Conservation (phyloP, 2,113 vertebrate species). For the Panurus biarmicus region DNA sequence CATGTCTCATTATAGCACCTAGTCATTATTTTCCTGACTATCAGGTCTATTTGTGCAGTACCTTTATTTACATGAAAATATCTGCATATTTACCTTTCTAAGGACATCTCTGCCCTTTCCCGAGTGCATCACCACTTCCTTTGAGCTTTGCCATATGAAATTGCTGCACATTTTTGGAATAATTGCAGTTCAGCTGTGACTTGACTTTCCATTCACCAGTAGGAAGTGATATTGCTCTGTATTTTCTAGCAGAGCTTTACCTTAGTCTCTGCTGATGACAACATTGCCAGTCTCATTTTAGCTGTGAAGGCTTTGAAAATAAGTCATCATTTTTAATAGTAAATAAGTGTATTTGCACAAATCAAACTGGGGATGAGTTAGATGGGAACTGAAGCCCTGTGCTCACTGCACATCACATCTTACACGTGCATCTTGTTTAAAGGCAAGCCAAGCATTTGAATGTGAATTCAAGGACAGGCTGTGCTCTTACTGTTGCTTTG, state of each 20-base stretch:
- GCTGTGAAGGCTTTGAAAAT: background rate
- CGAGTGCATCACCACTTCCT: slow-evolving; percentile 34
- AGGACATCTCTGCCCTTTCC: slow-evolving; percentile 17
- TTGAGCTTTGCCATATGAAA: slow-evolving; percentile 59
- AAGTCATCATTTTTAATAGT: background rate
- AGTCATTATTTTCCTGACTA: background rate
- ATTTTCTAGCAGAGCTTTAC: slow-evolving; percentile 25
- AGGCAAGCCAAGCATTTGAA: background rate
- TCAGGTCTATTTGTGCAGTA: background rate
- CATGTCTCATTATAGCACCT: background rate
- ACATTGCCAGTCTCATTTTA: background rate
- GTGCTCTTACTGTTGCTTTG: background rate
- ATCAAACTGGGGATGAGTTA: background rate
- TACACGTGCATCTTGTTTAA: background rate
- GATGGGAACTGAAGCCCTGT: background rate
- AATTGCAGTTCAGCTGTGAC: background rate
- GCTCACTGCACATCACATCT: background rate
- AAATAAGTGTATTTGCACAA: background rate
- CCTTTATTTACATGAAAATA: background rate
- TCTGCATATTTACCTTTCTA: slow-evolving; percentile 9
- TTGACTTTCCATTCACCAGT: slow-evolving; percentile 37
- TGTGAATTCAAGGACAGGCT: background rate
- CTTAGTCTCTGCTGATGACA: background rate
- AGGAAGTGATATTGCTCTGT: slow-evolving; percentile 13
- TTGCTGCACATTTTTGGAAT: slow-evolving; percentile 26